Percentiles rank a stretch among this genome's conserved stretches.
Evolutionary conservation across 2,113 vertebrate species (phyloP).

Genomic region (Alectura lathami): DNA sequence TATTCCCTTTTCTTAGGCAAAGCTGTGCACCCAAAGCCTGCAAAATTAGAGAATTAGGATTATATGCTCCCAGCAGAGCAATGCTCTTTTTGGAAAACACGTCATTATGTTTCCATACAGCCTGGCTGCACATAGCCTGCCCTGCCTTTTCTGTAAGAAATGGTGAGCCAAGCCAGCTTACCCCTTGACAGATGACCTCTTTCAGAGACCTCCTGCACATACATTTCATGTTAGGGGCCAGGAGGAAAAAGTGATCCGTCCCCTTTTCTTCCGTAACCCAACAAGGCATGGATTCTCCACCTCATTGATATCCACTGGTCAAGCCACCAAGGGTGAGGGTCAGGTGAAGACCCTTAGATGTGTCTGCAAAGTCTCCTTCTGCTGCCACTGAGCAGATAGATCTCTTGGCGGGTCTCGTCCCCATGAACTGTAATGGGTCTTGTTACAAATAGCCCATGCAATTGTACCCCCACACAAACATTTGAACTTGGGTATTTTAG

Average conservation of each 20-base stretch:
- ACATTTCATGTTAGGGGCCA: background rate
- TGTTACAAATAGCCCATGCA: background rate
- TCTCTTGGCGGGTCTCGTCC: background rate
- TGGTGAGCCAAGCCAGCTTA: background rate
- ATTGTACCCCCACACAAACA: too few species aligned
- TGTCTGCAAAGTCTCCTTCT: background rate
- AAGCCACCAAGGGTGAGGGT: background rate
- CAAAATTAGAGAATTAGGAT: background rate
- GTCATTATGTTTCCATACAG: background rate
- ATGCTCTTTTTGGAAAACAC: background rate
- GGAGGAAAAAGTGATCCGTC: background rate
- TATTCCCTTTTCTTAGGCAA: background rate
- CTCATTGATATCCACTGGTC: background rate
- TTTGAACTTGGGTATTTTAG: background rate
- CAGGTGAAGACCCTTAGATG: background rate
- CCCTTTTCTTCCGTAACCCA: background rate
- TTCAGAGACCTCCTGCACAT: background rate
- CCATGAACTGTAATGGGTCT: background rate
- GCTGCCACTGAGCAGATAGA: background rate
- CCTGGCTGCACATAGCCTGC: background rate
- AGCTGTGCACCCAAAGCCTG: background rate
- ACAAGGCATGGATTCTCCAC: background rate
- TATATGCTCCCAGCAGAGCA: background rate
- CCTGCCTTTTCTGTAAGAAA: background rate
- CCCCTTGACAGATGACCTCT: background rate